phyloP scores from a whole-genome alignment of 1,140 invertebrate species.

The Mya arenaria region DNA sequence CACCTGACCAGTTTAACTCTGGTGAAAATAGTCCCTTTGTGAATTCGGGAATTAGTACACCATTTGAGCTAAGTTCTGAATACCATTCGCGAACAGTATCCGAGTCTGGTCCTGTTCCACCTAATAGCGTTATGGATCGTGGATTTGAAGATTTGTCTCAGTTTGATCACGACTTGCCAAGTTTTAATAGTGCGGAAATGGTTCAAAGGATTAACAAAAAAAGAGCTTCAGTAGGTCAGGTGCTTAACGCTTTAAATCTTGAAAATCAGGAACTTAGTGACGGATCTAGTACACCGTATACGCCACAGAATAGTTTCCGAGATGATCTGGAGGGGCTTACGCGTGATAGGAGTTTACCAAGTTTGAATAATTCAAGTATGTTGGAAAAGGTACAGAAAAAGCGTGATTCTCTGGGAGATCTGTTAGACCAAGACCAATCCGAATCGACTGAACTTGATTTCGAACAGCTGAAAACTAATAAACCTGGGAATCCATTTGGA shows the following conservation, averaged over 20 bases:
- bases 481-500: not conserved
- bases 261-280: conserved; percentile 8
- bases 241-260: conserved; percentile 26
- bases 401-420: conserved; percentile 51
- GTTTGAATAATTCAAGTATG: conserved; percentile 64
- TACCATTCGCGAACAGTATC: conserved; percentile 62
- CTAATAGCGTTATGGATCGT: conserved; percentile 74
- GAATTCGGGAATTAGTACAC: conserved; percentile 28
- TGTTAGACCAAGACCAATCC: not conserved
- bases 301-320: conserved; percentile 73
- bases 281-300: conserved; percentile 61
- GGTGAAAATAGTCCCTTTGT: conserved; percentile 42
- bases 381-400: conserved; percentile 67
- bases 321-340: conserved; percentile 24
- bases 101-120: conserved; percentile 65
- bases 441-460: not conserved
- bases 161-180: conserved; percentile 72
- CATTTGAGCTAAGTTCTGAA: conserved; percentile 45
- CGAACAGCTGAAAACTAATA: too few species aligned
- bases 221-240: conserved; percentile 63
- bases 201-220: conserved; percentile 73
- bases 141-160: conserved; percentile 54
- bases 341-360: conserved; percentile 59
- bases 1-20: conserved; percentile 38
- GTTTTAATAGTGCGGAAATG: conserved; percentile 79